Evolutionary conservation across 2,888 invertebrate genomes (phyloP), one percentile per base, ranked within the genome.

Genomic region (Suillia variegata): DNA sequence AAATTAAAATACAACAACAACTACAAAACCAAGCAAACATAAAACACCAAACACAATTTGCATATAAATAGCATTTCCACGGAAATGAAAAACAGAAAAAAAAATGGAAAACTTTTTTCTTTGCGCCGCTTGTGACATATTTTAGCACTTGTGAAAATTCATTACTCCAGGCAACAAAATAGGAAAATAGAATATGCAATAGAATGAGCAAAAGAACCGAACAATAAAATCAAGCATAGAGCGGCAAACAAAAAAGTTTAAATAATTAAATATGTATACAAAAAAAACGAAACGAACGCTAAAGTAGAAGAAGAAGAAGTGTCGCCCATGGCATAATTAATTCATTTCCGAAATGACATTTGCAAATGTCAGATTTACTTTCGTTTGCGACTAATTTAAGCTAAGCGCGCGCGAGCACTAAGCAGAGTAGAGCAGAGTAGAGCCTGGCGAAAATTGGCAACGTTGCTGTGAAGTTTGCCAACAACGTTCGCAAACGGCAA

Each of bases 61-160:
- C 38, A 38, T 38, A 38, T 38, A 38, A 38, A 38, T 38, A 38
- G 38, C 4, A 38, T 38, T 38, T 38, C n/a, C 38, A 38, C 38
- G n/a, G 3, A n/a, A 38, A 26, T 26, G 5, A 26, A 26, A 26
- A 26, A 31, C 6, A 8, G 6, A 31, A 5, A 31, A 31, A 31
- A 31, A 31, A 31, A 31, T 31, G 31, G 5, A 31, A 8, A 12
- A n/a, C n/a, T 13, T 38, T 38, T 38, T 26, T 6, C 10, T 26
- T 26, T 26, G 10, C 26, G 26, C 26, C 6, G 38, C 38, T 12
- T 38, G 38, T 38, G 38, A n/a, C 38, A 38, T n/a, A 38, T 13
- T 38, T 38, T 13, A 13, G 4, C n/a, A n/a, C n/a, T 38, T n/a
- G 38, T 8, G n/a, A 8, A 38, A 13, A 38, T 31, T 31, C 31